phyloP scores from a whole-genome alignment of 2,888 invertebrate species.

The Melieria omissa region DNA sequence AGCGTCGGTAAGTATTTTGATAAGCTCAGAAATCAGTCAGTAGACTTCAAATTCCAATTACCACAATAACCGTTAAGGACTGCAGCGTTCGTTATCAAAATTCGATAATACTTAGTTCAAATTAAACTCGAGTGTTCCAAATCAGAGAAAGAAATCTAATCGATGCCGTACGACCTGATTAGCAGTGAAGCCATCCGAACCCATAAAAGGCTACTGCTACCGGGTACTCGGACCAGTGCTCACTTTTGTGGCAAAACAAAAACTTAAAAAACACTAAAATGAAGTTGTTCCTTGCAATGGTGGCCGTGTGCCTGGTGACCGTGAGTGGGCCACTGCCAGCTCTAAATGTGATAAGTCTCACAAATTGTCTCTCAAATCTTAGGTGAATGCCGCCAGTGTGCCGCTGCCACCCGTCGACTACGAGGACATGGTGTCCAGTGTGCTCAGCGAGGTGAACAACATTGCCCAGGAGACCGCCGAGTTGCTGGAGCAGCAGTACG shows the following conservation, averaged over 20 bases:
- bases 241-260: conserved; percentile 2
- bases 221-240: conserved; percentile 7
- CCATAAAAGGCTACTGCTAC: background rate
- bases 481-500: conserved; percentile 48
- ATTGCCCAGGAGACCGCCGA: conserved; percentile 47
- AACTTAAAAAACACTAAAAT: conserved; percentile 30
- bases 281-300: conserved; percentile 35
- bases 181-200: conserved; percentile 13
- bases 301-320: conserved; percentile 37
- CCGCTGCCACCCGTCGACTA: conserved; percentile 39
- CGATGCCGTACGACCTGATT: background rate
- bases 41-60: no score
- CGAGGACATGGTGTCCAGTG: conserved; percentile 42
- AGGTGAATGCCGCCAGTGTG: conserved; percentile 36
- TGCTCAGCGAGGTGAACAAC: conserved; percentile 46
- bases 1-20: no score
- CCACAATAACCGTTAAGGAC: no score
- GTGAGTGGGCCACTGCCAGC: background rate
- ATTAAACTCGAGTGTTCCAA: background rate
- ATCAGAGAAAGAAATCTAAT: background rate
- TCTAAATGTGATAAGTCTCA: background rate
- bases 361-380: background rate
- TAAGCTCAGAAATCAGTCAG: no score
- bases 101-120: no score
- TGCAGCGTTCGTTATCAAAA: no score